Evolutionary conservation across 2,113 vertebrate species (phyloP).

Genomic region (Piprites chloris): DNA sequence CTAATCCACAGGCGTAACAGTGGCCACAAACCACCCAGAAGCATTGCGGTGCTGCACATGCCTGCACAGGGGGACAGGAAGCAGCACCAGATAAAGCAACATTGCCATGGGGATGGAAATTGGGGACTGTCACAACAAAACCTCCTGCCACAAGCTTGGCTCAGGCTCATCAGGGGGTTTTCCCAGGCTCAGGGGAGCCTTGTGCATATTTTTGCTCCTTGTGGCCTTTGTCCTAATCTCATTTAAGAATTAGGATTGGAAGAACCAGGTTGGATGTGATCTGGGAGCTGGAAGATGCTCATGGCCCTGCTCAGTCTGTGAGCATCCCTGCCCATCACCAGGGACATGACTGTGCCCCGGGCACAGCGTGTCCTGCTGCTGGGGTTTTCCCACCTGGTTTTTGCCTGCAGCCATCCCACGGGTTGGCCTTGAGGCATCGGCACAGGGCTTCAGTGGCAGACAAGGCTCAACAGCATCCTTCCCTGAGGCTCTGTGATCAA

Average conservation of each 20-base stretch:
- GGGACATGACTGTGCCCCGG: not conserved
- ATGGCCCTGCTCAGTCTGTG: rapidly evolving
- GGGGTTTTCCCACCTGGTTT: not conserved
- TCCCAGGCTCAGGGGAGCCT: not conserved
- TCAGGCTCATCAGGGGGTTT: rapidly evolving
- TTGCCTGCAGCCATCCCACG: not conserved
- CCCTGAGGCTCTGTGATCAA: not conserved
- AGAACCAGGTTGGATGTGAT: not conserved
- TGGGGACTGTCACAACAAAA: not conserved
- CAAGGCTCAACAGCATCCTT: not conserved
- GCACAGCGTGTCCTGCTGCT: not conserved
- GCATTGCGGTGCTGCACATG: rapidly evolving
- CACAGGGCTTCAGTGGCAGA: not conserved
- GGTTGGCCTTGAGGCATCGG: not conserved
- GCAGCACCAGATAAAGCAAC: not conserved
- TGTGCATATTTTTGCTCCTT: not conserved
- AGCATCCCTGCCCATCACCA: rapidly evolving
- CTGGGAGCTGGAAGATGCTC: not conserved
- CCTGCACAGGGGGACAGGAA: not conserved
- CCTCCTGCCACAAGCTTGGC: rapidly evolving
- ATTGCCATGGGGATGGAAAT: rapidly evolving
- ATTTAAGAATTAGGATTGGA: not conserved
- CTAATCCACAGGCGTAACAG: not conserved
- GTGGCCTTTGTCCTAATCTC: not conserved
- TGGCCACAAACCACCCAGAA: not conserved